Base-by-base conservation (phyloP, 2,113 vertebrate species). In the Aphelocoma coerulescens region DNA sequence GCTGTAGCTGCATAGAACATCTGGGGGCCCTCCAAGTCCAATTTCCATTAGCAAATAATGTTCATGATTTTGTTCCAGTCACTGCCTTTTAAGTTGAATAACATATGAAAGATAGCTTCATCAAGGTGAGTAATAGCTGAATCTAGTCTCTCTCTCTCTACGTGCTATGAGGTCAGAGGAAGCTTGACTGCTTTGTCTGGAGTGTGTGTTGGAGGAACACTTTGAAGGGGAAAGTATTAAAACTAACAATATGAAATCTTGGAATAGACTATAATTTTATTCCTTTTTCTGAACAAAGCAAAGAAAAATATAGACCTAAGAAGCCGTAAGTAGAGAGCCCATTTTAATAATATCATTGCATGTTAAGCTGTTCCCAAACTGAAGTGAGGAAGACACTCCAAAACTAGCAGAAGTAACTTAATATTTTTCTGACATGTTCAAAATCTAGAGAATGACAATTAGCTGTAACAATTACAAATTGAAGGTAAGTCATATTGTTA, bases 1-100 rank as follows among this genome's bases (percentile, higher is more conserved):
- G 28, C 46, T 62, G 26, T 79, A 46, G n/a, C 52, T 79, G 71
- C 2, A 0, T 20, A 41, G 41, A 81, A 59, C 26, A 23, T 85
- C 79, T 90, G 78, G 59, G 54, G 26, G 48, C 48, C 15, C 72
- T 93, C 51, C 65, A 77, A 85, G 46, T 67, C 59, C 63, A 43
- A 63, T 87, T 96, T 88, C 72, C 79, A 78, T 94, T 86, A 90
- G 55, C 85, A 88, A 88, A 59, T 88, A 44, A 72, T 41, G 46
- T 35, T 83, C 37, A 66, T 63, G 19, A 77, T 94, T 94, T 90
- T 95, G 67, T 93, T 95, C 75, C 83, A 83, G 78, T 94, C 72
- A 59, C 35, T 86, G 59, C 75, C 63, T 4, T 12, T 30, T 65
- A 55, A 62, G 71, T 63, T 3, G 9, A 77, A 69, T 69, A 94